Conservation (phyloP, 2,888 invertebrate species). For the Sceliomorpha sp. region DNA sequence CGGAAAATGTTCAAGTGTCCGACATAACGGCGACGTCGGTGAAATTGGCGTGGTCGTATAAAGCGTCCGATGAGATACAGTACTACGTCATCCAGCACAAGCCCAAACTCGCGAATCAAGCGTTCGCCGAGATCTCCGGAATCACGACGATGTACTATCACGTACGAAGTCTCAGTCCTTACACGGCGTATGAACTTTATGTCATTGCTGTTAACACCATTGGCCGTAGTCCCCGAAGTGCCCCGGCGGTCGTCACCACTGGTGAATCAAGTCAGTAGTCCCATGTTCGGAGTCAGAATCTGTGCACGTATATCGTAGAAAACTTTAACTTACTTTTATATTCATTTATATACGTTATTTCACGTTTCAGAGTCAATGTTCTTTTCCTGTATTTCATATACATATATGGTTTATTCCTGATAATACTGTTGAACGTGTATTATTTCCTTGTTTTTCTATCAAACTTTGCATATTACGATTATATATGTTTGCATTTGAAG, state of each 20-base stretch:
- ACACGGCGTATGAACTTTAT: conserved; percentile 97
- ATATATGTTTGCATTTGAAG: too few species aligned
- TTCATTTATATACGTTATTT: conserved; percentile 5
- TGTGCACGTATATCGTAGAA: conserved; percentile 13
- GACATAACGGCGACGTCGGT: conserved; percentile 97
- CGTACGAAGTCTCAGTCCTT: conserved; percentile 93
- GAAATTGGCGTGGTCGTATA: conserved; percentile 95
- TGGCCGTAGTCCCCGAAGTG: conserved; percentile 94
- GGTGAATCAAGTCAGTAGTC: conserved; percentile 94
- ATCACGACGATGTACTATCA: conserved; percentile 96
- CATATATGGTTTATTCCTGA: too few species aligned
- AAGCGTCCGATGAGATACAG: conserved; percentile 92
- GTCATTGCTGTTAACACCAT: conserved; percentile 97
- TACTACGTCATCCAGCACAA: conserved; percentile 99
- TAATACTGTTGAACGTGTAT: too few species aligned
- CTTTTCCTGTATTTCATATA: neutral
- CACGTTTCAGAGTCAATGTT: neutral
- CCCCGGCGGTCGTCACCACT: conserved; percentile 94
- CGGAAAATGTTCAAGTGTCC: conserved; percentile 93
- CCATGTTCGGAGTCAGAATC: conserved; percentile 1
- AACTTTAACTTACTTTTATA: conserved; percentile 14
- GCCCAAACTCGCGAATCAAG: conserved; percentile 95
- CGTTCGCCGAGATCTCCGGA: conserved; percentile 95
- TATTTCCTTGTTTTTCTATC: too few species aligned
- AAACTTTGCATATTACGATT: too few species aligned